Conservation (phyloP, 2,113 vertebrate species). For the Sterrhoptilus dennistouni region DNA sequence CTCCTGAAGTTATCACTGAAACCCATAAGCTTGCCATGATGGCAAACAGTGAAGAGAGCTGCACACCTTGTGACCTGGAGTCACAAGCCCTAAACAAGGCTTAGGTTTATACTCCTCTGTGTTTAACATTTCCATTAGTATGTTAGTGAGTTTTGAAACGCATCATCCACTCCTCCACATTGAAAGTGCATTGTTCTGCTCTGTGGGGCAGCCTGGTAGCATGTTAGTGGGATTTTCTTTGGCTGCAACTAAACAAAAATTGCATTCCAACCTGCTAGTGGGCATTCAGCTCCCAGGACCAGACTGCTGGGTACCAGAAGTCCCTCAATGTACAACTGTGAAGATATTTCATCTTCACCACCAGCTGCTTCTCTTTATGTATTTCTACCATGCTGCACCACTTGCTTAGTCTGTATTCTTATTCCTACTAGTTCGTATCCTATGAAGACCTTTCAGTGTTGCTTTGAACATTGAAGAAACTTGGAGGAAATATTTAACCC, state of each 20-base stretch:
- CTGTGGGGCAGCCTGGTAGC: neutral
- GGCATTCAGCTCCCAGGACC: neutral
- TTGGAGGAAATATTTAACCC: neutral
- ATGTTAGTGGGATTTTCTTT: neutral
- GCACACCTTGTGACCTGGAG: neutral
- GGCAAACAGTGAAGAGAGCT: neutral
- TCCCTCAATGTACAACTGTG: neutral
- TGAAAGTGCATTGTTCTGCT: accelerated
- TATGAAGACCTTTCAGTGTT: neutral
- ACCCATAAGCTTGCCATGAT: neutral
- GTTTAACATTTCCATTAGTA: neutral
- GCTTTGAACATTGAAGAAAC: neutral
- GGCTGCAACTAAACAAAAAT: neutral
- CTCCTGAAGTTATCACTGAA: neutral
- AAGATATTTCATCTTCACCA: neutral
- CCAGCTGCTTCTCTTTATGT: neutral
- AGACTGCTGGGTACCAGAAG: neutral
- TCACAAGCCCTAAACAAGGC: neutral
- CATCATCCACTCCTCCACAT: accelerated
- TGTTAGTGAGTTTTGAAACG: neutral
- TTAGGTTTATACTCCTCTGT: neutral
- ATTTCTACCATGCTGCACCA: neutral
- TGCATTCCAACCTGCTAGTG: neutral
- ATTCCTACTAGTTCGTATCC: neutral
- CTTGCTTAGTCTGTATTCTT: neutral